Conservation (phyloP, 2,113 vertebrate species). For the Melanerpes formicivorus region DNA sequence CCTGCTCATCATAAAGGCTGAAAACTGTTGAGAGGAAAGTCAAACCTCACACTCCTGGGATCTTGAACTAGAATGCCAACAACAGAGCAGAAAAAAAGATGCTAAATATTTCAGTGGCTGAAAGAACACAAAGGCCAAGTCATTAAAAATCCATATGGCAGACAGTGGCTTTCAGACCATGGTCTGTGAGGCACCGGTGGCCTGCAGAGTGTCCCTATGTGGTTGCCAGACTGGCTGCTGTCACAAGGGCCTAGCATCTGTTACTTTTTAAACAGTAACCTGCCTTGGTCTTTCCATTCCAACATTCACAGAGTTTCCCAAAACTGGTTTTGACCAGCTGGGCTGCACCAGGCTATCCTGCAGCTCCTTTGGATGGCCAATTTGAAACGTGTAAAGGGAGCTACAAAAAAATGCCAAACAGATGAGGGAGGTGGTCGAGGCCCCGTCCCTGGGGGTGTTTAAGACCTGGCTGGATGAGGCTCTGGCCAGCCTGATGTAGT, state of each 20-base stretch:
- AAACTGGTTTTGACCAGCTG: background rate
- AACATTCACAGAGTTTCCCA: background rate
- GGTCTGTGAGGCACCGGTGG: background rate
- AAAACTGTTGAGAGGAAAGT: background rate
- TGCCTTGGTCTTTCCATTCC: background rate
- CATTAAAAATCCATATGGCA: slow-evolving; percentile 20
- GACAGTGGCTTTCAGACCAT: background rate
- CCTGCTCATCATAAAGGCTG: background rate
- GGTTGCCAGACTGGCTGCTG: background rate
- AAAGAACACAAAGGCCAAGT: background rate
- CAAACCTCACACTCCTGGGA: background rate
- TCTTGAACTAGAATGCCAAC: slow-evolving; percentile 20
- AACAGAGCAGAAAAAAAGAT: slow-evolving; percentile 32
- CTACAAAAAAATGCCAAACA: background rate
- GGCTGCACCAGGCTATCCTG: background rate
- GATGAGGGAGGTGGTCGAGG: background rate
- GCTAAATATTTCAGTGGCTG: slow-evolving; percentile 40
- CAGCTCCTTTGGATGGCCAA: background rate
- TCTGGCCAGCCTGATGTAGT: too few relatives aligned
- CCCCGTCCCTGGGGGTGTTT: too few relatives aligned
- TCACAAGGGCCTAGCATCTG: background rate
- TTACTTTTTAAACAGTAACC: background rate
- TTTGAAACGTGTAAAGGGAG: background rate
- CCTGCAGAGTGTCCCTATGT: background rate
- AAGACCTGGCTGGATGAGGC: too few relatives aligned